A percentile compares a stretch with the other conserved stretches of the same genome.
Conservation (phyloP, 2,888 invertebrate genomes). For the Podabrus alpinus region DNA sequence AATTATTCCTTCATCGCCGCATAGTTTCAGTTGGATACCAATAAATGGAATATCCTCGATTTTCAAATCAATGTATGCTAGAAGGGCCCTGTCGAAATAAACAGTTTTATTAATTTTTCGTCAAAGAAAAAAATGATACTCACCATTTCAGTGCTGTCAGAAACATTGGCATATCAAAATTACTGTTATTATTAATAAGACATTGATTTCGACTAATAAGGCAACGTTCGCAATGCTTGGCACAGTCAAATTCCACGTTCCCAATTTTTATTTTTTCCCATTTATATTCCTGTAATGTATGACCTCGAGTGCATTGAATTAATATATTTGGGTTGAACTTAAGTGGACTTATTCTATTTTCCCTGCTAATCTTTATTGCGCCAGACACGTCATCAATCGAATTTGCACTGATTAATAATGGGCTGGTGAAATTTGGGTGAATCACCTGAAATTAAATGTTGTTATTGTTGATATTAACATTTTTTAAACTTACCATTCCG, state of each 20-base stretch:
- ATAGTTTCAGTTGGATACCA: background rate
- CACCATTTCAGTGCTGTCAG: background rate
- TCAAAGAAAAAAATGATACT: background rate
- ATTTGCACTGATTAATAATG: background rate
- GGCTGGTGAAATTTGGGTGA: background rate
- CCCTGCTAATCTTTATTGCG: too few relatives aligned
- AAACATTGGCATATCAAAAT: background rate
- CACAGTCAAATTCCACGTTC: slow-evolving; percentile 55
- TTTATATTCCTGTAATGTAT: slow-evolving; percentile 58
- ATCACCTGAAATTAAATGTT: background rate
- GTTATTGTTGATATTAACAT: background rate
- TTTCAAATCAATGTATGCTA: background rate
- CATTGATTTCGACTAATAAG: background rate
- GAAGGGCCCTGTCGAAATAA: background rate
- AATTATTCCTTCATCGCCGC: background rate
- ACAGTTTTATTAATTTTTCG: background rate
- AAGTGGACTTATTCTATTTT: slow-evolving; percentile 46
- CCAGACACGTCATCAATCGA: background rate
- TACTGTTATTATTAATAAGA: background rate
- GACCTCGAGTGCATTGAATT: slow-evolving; percentile 52
- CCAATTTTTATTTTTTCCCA: slow-evolving; percentile 65
- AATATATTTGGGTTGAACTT: slow-evolving; percentile 64
- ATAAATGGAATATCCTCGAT: background rate
- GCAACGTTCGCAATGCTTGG: background rate
- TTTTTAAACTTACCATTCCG: background rate